These are phyloP conservation scores for Idaea dimidiata DNA, from an alignment of 2,888 invertebrate species.

Conservation along the genomic window DNA sequence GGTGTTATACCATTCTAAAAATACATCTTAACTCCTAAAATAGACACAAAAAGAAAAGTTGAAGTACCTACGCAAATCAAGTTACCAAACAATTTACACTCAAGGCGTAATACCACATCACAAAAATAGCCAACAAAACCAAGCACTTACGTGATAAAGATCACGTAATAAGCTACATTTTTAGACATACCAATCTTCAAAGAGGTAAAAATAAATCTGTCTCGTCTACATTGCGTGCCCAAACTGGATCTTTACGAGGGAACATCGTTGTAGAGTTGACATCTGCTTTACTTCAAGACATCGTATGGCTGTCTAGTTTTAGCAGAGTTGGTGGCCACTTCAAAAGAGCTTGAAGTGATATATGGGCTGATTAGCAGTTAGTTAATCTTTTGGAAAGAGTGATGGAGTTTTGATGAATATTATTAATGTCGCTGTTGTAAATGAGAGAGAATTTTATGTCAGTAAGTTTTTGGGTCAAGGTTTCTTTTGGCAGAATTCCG, in stretches of 20 bases:
- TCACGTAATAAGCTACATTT: neutral
- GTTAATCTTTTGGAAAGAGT: neutral
- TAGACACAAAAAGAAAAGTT: neutral
- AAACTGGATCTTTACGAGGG: neutral
- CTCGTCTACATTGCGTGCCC: neutral
- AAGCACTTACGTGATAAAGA: neutral
- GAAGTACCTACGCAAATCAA: neutral
- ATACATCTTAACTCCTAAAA: neutral
- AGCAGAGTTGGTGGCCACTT: neutral
- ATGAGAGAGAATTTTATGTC: neutral
- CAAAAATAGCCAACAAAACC: neutral
- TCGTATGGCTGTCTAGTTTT: neutral
- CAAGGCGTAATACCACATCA: neutral
- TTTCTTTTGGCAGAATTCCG: neutral
- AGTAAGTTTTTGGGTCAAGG: too few relatives aligned
- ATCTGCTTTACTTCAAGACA: conserved; percentile 1
- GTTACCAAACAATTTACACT: neutral
- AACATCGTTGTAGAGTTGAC: neutral
- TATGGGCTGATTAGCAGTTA: neutral
- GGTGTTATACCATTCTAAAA: neutral
- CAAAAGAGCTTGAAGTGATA: neutral
- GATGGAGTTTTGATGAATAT: neutral
- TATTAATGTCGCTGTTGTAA: neutral
- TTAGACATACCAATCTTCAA: neutral
- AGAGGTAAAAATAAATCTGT: neutral